Conservation (phyloP, 92 coral and sea anemone genomes). For the Isaurus tuberculatus region DNA sequence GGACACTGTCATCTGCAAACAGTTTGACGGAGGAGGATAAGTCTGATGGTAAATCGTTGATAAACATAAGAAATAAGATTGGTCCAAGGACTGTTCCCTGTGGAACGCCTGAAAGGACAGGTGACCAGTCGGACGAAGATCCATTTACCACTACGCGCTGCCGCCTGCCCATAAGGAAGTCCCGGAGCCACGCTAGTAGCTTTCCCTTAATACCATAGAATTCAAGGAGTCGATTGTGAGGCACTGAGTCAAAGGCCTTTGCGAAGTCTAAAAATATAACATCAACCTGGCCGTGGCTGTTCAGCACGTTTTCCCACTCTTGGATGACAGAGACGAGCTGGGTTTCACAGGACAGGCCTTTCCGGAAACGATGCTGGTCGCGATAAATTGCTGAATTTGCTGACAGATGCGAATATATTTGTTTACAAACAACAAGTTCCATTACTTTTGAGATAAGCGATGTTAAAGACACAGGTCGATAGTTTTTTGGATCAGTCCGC, state of each 20-base stretch:
- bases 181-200: conserved; percentile 15
- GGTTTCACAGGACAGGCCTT: no score
- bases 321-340: no score
- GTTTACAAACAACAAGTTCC: conserved; percentile 26
- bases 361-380: conserved; percentile 5
- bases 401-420: conserved; percentile 22
- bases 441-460: conserved; percentile 10
- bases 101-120: no score
- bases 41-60: conserved; percentile 31
- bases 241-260: conserved; percentile 33
- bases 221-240: conserved; percentile 39
- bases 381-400: conserved; percentile 29
- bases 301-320: conserved; percentile 6
- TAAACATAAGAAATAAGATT: conserved; percentile 38
- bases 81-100: no score
- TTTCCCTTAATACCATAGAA: conserved; percentile 14
- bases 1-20: conserved; percentile 54
- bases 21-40: conserved; percentile 38
- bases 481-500: conserved; percentile 19
- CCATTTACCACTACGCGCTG: conserved; percentile 40
- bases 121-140: conserved; percentile 26
- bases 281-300: conserved; percentile 45
- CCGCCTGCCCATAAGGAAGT: conserved; percentile 26
- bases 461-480: conserved; percentile 19
- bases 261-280: no score